These are phyloP conservation scores for Tillus elongatus DNA, from an alignment of 2,888 invertebrate species.

Conservation along the genomic window DNA sequence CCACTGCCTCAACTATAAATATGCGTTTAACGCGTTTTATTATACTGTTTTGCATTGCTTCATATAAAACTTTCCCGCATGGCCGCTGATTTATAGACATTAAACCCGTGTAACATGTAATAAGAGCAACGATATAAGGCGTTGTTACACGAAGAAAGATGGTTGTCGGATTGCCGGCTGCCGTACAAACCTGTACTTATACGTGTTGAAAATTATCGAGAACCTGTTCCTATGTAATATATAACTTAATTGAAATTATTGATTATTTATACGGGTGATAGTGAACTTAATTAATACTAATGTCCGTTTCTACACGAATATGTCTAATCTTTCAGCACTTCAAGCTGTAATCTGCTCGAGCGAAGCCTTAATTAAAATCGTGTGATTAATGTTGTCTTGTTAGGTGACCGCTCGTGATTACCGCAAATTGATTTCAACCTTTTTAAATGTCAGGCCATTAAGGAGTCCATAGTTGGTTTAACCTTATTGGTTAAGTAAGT, in stretches of 20 bases:
- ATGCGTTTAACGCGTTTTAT: conserved; percentile 40
- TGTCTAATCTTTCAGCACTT: conserved; percentile 1
- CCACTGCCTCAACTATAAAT: conserved; percentile 39
- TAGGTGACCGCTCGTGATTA: too few species aligned
- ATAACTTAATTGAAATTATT: conserved; percentile 36
- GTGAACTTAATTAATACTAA: conserved; percentile 20
- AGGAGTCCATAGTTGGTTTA: too few species aligned
- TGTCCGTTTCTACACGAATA: conserved; percentile 9
- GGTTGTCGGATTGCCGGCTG: conserved; percentile 30
- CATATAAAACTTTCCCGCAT: conserved; percentile 39
- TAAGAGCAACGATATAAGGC: conserved; percentile 36
- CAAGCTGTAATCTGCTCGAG: too few species aligned
- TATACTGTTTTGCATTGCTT: conserved; percentile 39
- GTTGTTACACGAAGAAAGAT: conserved; percentile 33
- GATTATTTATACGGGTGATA: conserved; percentile 25
- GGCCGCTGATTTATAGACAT: conserved; percentile 37
- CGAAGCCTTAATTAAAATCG: too few species aligned
- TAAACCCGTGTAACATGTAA: conserved; percentile 38
- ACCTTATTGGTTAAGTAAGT: too few species aligned
- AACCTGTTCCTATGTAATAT: conserved; percentile 31
- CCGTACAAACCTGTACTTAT: conserved; percentile 17
- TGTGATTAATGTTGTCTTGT: too few species aligned
- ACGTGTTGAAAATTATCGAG: conserved; percentile 31
- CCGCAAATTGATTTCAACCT: too few species aligned
- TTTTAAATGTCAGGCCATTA: too few species aligned